These are phyloP conservation scores for Pristionchus japonicus DNA, from an alignment of 2,888 invertebrate species.

Conservation along the genomic window DNA sequence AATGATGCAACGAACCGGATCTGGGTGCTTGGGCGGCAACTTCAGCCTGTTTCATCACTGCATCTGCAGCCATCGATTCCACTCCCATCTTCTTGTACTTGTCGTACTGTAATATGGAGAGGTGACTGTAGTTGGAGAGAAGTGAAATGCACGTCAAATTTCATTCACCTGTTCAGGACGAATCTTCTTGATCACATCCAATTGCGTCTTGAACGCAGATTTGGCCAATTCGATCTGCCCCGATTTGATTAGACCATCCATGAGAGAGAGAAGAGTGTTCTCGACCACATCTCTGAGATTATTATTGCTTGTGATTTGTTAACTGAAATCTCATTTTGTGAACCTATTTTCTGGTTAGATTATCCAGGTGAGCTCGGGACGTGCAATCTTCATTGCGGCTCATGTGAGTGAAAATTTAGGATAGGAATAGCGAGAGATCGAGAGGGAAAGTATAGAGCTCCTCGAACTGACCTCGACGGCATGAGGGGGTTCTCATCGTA, in stretches of 20 bases:
- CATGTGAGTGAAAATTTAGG: no score
- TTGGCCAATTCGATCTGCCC: slow-evolving; percentile 72
- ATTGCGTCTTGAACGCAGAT: slow-evolving; percentile 68
- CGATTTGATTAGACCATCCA: slow-evolving; percentile 69
- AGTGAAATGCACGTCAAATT: background rate
- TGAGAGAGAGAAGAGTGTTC: slow-evolving; percentile 41
- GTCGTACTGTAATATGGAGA: slow-evolving; percentile 55
- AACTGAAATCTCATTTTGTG: no score
- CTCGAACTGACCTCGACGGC: slow-evolving; percentile 1
- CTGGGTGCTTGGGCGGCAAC: slow-evolving; percentile 51
- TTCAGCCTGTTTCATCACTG: slow-evolving; percentile 68
- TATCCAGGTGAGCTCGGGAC: background rate
- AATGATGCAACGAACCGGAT: background rate
- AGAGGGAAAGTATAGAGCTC: background rate
- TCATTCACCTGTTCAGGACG: slow-evolving; percentile 64
- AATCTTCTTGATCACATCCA: slow-evolving; percentile 68
- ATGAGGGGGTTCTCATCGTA: slow-evolving; percentile 36
- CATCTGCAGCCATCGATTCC: slow-evolving; percentile 67
- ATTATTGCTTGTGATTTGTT: no score
- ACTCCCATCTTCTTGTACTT: slow-evolving; percentile 68
- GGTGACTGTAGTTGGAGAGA: background rate
- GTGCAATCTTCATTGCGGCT: no score
- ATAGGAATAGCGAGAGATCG: background rate
- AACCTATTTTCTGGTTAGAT: background rate
- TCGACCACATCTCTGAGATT: slow-evolving; percentile 17